Evolutionary conservation across 1,140 invertebrate genomes (phyloP).

Genomic region (Drosophila repleta): DNA sequence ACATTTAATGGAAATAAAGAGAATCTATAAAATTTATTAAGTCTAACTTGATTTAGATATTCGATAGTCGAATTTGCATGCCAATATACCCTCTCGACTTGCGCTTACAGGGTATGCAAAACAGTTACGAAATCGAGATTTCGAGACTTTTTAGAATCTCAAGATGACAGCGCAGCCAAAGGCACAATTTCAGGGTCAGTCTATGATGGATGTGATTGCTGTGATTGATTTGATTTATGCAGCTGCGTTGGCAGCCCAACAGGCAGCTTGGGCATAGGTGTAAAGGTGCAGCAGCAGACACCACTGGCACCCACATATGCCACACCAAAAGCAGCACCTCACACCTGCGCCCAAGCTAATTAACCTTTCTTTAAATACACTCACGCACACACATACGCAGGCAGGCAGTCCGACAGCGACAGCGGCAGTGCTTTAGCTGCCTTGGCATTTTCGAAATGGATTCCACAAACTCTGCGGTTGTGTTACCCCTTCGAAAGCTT

Average conservation of each 20-base stretch:
- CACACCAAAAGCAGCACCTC: conserved; percentile 19
- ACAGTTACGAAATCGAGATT: conserved; percentile 79
- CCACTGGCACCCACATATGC: conserved; percentile 31
- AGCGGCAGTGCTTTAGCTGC: conserved; percentile 31
- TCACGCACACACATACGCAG: conserved; percentile 10
- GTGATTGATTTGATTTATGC: conserved; percentile 43
- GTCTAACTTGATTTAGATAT: no score
- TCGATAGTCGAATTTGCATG: background rate
- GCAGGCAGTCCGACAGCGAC: background rate
- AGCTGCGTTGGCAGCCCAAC: conserved; percentile 34
- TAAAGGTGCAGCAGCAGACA: conserved; percentile 42
- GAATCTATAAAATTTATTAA: no score
- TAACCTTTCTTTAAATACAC: conserved; percentile 70
- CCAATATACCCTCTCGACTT: background rate
- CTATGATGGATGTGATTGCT: conserved; percentile 48
- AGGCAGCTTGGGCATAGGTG: conserved; percentile 18
- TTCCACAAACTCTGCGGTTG: conserved; percentile 49
- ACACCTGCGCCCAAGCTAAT: conserved; percentile 68
- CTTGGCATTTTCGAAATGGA: conserved; percentile 69
- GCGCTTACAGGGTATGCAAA: conserved; percentile 7
- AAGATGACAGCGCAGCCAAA: conserved; percentile 30
- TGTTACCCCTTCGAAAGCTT: conserved; percentile 65
- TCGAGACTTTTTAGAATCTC: conserved; percentile 33
- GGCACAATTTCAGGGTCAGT: conserved; percentile 43
- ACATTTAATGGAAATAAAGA: background rate